Base-by-base conservation (phyloP, 2,797 vertebrate genomes). In the Chiloscyllium punctatum region DNA sequence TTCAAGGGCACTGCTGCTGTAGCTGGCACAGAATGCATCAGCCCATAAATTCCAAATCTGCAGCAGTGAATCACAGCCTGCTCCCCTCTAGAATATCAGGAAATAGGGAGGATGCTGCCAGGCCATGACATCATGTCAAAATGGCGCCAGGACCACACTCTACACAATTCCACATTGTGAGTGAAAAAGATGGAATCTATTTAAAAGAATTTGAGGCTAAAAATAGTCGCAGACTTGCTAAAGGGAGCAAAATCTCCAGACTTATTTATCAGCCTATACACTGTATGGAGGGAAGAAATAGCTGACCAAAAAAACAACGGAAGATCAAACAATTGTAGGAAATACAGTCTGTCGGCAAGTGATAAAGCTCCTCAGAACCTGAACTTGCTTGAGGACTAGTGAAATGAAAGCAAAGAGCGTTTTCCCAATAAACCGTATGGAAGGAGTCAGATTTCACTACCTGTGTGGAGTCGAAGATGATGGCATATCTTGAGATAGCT, bases 161-260 rank as follows among this genome's bases (percentile, higher is more conserved):
- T 27, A 88, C 86, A 88, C 48, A 88, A 88, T 88, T 88, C 48
- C 27, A 88, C 86, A 88, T 88, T 88, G 86, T 53, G 8, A 48
- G 51, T 88, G 42, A 25, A 15, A 88, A 88, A 88, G 51, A 88
- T 88, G 86, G 51, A 53, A 88, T 88, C 86, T 88, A 88, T 57
- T 88, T 57, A 30, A 15, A 30, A 53, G 1, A 86, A 87, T 30
- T 4, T 27, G 3, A 30, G n/a, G 25, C 68, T 25, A 88, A 53
- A 88, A 88, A 53, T 51, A 88, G 86, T 30, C 15, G 1, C 51
- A 88, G 51, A 27, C 51, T 88, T 88, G 30, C 86, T 9, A 88
- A 88, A 53, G 48, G 48, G 48, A 53, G 86, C 86, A 57, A 88
- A 53, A 25, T 15, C 86, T 53, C 8, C 51, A 30, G 37, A 88